Evolutionary conservation across 2,888 invertebrate genomes (phyloP), one percentile per base, ranked within the genome.

Genomic region (Drosophila dives): DNA sequence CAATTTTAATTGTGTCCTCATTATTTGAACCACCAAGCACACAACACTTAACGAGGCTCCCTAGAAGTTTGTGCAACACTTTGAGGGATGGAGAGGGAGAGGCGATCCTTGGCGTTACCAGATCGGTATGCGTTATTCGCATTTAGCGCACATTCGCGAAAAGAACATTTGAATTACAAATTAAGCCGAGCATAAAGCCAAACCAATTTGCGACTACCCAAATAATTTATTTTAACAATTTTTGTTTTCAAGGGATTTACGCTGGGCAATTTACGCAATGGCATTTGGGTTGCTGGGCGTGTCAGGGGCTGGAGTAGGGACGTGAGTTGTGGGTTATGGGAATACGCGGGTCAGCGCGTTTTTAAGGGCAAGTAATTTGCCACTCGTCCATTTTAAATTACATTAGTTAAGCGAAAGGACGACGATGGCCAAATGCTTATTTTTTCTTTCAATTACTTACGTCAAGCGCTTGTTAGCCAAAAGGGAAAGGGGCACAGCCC

Each of bases 341-440:
- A 49, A 67, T 56, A 36, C 34, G 67, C 67, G 55, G 55, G 42
- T 49, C 55, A 67, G 67, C 70, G 80, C 76, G 51, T 71, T 80
- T 80, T 80, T 78, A 78, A 75, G 78, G 78, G 75, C 86, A 80
- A 88, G 89, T 86, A 86, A 85, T 85, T 85, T 85, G 89, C 89
- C 89, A 84, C 86, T 89, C 86, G 86, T 86, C 89, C 85, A 77
- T 85, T 85, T 85, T 86, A 85, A 85, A 85, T 85, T 89, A 89
- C 85, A 89, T 85, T 85, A 89, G 85, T 74, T 76, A 83, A 73
- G 86, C 69, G 67, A 70, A 55, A 61, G 58, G 75, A 74, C 71
- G 51, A 61, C 45, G 69, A 67, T 86, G 86, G 89, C 73, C 89
- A 88, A 85, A 81, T 85, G 83, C 89, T 89, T 86, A 86, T 85